phyloP scores from a whole-genome alignment of 2,113 vertebrate genomes.

The Thamnophis sirtalis region DNA sequence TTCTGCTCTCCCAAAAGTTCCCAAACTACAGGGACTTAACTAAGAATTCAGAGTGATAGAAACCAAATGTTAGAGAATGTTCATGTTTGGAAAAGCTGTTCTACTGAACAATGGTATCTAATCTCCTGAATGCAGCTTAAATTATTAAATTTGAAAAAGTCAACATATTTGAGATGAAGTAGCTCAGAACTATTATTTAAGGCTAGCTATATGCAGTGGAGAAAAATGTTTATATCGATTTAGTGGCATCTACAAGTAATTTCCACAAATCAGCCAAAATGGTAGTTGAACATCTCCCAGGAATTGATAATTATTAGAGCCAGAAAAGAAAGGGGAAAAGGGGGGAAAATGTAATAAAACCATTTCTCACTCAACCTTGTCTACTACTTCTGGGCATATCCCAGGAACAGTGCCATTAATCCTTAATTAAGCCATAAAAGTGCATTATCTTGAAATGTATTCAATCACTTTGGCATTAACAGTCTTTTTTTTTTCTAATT shows the following conservation, averaged over 20 bases:
- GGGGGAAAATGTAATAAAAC: background rate
- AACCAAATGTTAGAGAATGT: background rate
- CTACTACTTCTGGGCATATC: background rate
- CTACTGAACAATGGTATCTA: background rate
- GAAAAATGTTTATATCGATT: constrained; percentile 10
- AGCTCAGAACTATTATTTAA: background rate
- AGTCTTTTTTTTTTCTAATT: background rate
- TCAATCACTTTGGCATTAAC: background rate
- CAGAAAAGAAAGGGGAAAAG: background rate
- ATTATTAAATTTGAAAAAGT: background rate
- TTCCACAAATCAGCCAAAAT: background rate
- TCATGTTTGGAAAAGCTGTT: background rate
- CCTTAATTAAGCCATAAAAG: constrained; percentile 16
- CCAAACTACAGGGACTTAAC: background rate
- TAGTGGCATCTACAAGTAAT: constrained; percentile 9
- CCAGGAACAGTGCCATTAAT: constrained; percentile 23
- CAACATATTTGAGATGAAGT: constrained; percentile 13
- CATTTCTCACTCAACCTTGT: background rate
- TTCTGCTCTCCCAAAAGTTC: background rate
- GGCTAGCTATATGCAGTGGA: background rate
- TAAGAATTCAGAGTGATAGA: background rate
- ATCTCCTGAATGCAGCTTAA: background rate
- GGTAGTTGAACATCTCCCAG: background rate
- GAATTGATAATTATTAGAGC: background rate
- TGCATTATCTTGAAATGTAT: constrained; percentile 16